Conservation (phyloP, 2,113 vertebrate species). For the Macrotis lagotis region DNA sequence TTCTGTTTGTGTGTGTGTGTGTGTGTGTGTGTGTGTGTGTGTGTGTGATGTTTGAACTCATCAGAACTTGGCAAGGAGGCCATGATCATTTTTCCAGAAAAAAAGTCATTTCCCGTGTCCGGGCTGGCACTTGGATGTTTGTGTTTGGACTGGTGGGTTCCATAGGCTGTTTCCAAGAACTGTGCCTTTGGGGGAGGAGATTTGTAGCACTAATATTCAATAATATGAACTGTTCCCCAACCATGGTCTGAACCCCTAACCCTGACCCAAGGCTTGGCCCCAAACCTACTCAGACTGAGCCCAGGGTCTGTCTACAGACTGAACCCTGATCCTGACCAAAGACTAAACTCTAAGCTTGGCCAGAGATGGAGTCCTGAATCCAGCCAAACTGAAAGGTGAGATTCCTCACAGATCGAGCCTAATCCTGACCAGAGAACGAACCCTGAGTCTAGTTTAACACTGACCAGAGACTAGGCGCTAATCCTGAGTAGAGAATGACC, state of each 20-base stretch:
- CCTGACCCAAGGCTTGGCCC: not conserved
- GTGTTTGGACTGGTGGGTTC: not conserved
- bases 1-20: too few species aligned
- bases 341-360: too few species aligned
- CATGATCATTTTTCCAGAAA: not conserved
- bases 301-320: too few species aligned
- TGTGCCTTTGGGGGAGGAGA: not conserved
- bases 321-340: not conserved
- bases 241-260: not conserved
- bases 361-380: too few species aligned
- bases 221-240: not conserved
- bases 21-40: too few species aligned
- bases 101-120: not conserved
- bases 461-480: too few species aligned
- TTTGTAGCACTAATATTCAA: not conserved
- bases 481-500: not conserved
- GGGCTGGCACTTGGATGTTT: not conserved
- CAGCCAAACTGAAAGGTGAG: too few species aligned
- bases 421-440: too few species aligned
- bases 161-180: not conserved
- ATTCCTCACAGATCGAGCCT: too few species aligned
- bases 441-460: too few species aligned
- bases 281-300: not conserved
- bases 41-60: too few species aligned
- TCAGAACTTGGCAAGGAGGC: not conserved